Conservation (phyloP, 1,140 invertebrate species). For the Ostrea denselamellosa region DNA sequence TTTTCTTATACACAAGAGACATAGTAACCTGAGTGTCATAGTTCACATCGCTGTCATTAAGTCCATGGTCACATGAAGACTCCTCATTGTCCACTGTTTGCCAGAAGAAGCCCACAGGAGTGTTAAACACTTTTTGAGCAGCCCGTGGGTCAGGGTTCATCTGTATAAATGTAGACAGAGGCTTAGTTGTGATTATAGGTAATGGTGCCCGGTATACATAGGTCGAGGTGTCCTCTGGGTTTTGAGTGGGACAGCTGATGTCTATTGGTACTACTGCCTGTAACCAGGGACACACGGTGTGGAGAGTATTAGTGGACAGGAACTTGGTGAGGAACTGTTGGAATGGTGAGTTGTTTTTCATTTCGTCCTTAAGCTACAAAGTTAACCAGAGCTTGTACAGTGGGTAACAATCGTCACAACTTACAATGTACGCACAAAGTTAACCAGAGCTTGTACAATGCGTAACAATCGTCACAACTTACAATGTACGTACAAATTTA, state of each 20-base stretch:
- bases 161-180: constrained; percentile 75
- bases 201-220: constrained; percentile 69
- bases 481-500: constrained; percentile 42
- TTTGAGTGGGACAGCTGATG: constrained; percentile 51
- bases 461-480: too few species aligned
- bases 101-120: constrained; percentile 74
- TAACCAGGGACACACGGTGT: constrained; percentile 72
- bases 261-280: constrained; percentile 67
- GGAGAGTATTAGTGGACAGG: constrained; percentile 72
- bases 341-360: constrained; percentile 67
- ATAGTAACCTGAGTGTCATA: constrained; percentile 75
- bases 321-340: constrained; percentile 69
- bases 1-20: constrained; percentile 74
- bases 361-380: constrained; percentile 62
- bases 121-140: constrained; percentile 69
- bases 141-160: constrained; percentile 69
- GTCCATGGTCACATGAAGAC: constrained; percentile 53
- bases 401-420: too few species aligned
- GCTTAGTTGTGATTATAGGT: constrained; percentile 72
- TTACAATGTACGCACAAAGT: constrained; percentile 24
- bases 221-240: constrained; percentile 42
- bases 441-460: not conserved
- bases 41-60: constrained; percentile 61
- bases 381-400: not conserved
- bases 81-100: constrained; percentile 75